Conservation (phyloP, 2,797 vertebrate genomes). For the Paratrypauchen microcephalus region DNA sequence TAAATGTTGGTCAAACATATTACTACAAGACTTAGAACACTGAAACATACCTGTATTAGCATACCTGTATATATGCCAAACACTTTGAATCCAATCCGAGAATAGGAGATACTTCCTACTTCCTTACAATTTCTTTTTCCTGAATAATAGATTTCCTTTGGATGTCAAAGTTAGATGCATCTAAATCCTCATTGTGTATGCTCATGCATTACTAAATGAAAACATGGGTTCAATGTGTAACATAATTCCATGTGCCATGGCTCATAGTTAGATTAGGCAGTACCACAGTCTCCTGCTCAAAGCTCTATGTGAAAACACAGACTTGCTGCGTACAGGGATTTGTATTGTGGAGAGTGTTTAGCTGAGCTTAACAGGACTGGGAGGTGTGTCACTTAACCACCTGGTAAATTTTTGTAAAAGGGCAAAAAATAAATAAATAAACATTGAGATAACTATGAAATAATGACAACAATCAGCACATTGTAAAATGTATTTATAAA, state of each 20-base stretch:
- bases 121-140: conserved; percentile 15
- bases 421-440: neutral
- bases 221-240: conserved; percentile 36
- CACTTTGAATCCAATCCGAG: conserved; percentile 36
- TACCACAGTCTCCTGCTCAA: conserved; percentile 66
- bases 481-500: neutral
- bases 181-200: conserved; percentile 36
- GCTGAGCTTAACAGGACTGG: conserved; percentile 78
- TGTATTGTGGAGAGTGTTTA: conserved; percentile 77
- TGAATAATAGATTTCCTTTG: conserved; percentile 22
- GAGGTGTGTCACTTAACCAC: conserved; percentile 53
- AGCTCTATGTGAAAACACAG: conserved; percentile 73
- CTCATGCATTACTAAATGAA: conserved; percentile 52
- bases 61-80: conserved; percentile 21
- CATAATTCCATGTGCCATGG: conserved; percentile 54
- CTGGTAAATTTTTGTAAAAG: conserved; percentile 7
- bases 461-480: conserved; percentile 9
- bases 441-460: neutral
- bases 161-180: conserved; percentile 51
- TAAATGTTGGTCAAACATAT: neutral
- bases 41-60: conserved; percentile 37
- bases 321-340: conserved; percentile 72
- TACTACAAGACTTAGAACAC: neutral
- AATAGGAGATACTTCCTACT: conserved; percentile 19
- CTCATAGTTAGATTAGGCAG: conserved; percentile 40